phyloP scores from a whole-genome alignment of 2,797 vertebrate genomes.

The Mus spretus region DNA sequence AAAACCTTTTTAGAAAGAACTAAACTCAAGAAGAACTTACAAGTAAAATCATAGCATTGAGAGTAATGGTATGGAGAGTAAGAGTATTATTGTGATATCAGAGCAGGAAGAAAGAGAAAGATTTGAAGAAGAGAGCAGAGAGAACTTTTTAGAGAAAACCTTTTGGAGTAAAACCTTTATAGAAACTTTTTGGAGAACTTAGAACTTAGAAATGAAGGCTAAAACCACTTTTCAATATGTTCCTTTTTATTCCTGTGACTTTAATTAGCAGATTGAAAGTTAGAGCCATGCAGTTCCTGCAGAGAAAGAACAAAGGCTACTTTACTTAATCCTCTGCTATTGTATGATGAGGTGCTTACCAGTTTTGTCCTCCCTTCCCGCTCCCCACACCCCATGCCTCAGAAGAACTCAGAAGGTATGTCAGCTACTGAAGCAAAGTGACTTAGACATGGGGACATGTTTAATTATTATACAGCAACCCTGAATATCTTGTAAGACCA shows the following conservation, averaged over 20 bases:
- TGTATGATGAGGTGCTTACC: not conserved
- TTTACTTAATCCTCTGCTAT: not conserved
- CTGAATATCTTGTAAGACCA: not conserved
- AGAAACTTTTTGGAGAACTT: not conserved
- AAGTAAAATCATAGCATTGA: not conserved
- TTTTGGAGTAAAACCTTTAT: not conserved
- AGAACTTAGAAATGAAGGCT: not conserved
- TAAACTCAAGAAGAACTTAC: not conserved
- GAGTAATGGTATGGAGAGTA: not conserved
- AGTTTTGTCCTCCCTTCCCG: not conserved
- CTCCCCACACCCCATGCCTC: not conserved
- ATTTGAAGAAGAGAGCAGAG: not conserved
- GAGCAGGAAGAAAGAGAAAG: not conserved
- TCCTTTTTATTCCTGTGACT: not conserved
- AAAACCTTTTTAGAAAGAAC: too few relatives aligned
- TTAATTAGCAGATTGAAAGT: not conserved
- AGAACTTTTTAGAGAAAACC: not conserved
- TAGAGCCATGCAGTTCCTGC: not conserved
- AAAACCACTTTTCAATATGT: not conserved
- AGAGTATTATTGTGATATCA: not conserved
- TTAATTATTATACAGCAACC: not conserved
- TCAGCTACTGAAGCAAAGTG: not conserved
- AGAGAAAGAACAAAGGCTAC: not conserved
- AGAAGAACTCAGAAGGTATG: not conserved
- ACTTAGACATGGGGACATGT: not conserved